These are phyloP conservation scores for Genyomyrus donnyi DNA, from an alignment of 2,113 vertebrate species.

Conservation along the genomic window DNA sequence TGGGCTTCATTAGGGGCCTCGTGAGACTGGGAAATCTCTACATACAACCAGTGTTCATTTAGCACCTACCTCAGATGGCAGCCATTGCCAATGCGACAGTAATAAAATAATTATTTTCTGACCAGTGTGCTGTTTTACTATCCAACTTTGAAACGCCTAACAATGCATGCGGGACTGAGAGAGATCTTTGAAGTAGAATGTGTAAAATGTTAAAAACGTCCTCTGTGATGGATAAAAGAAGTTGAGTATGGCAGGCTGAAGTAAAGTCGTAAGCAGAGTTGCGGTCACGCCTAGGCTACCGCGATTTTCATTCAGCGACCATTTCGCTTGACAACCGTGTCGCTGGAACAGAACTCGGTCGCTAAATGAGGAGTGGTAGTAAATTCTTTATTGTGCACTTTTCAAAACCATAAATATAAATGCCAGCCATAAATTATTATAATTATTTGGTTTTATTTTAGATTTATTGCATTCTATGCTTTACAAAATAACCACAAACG, in stretches of 20 bases:
- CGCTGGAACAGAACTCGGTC: neutral
- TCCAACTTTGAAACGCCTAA: neutral
- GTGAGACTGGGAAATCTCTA: neutral
- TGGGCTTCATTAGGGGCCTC: neutral
- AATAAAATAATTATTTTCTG: neutral
- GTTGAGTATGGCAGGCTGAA: neutral
- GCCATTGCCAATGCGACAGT: neutral
- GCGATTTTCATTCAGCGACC: neutral
- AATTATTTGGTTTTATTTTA: neutral
- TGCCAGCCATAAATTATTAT: neutral
- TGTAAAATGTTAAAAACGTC: neutral
- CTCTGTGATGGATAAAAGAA: neutral
- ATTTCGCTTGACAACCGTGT: neutral
- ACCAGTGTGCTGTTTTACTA: neutral
- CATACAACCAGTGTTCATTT: neutral
- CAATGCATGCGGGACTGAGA: neutral
- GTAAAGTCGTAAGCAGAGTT: neutral
- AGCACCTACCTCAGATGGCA: neutral
- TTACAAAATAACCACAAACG: neutral
- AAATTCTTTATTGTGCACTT: neutral
- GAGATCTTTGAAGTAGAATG: neutral
- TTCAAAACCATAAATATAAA: conserved; percentile 1
- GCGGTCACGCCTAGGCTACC: neutral
- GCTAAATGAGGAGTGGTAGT: neutral
- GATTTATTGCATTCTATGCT: neutral